A percentile compares a stretch with the other conserved stretches of the same genome.
Evolutionary conservation across 2,113 vertebrate genomes (phyloP).

Genomic region (Gadus chalcogrammus): DNA sequence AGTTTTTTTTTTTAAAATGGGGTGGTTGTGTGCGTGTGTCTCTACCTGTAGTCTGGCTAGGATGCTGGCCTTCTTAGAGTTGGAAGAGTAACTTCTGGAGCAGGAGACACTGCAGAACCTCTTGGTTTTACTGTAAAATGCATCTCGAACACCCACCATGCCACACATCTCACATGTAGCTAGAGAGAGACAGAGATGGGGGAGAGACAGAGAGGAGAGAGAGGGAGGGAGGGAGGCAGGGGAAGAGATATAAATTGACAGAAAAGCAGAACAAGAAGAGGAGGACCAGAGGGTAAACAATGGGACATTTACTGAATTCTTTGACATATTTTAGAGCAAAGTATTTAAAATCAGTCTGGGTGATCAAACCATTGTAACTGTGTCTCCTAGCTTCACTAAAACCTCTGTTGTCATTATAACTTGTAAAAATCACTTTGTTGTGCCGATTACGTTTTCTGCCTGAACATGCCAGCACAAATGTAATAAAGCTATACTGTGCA

Average conservation of each 20-base stretch:
- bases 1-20: too few species aligned
- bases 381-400: too few species aligned
- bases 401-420: too few species aligned
- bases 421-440: too few species aligned
- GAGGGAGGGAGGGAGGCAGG: neutral
- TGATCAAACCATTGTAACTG: too few species aligned
- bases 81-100: slow-evolving; percentile 94
- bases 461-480: too few species aligned
- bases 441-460: too few species aligned
- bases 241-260: neutral
- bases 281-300: neutral
- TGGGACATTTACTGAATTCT: too few species aligned
- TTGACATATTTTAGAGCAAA: too few species aligned
- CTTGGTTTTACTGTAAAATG: slow-evolving; percentile 97
- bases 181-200: slow-evolving; percentile 38
- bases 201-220: neutral
- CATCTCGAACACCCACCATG: slow-evolving; percentile 93
- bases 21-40: slow-evolving; percentile 2
- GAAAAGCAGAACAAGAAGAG: neutral
- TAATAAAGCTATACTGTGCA: too few species aligned
- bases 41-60: slow-evolving; percentile 95
- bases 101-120: slow-evolving; percentile 97
- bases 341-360: too few species aligned
- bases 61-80: slow-evolving; percentile 99
- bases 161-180: slow-evolving; percentile 97